A percentile compares a stretch with the other conserved stretches of the same genome.
phyloP scores from a whole-genome alignment of 2,888 invertebrate genomes.

The Hirtodrosophila alboralis region DNA sequence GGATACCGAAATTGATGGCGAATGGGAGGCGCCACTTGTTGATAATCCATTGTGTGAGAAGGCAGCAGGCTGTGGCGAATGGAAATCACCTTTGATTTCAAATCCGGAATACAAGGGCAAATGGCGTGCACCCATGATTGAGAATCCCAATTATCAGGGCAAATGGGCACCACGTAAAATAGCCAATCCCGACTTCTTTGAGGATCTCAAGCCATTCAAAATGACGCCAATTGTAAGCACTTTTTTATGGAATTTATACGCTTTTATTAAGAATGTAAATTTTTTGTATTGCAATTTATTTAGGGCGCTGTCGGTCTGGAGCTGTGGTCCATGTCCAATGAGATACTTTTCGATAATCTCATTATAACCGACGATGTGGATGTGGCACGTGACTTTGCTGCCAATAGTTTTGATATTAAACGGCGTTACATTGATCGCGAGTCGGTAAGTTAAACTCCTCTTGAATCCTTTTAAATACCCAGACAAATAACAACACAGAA shows the following conservation, averaged over 20 bases:
- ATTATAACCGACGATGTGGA: conserved; percentile 93
- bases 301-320: conserved; percentile 97
- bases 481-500: no score
- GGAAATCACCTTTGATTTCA: conserved; percentile 92
- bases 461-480: no score
- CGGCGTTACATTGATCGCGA: conserved; percentile 91
- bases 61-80: conserved; percentile 95
- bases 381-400: conserved; percentile 92
- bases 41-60: conserved; percentile 93
- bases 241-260: background rate
- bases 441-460: conserved; percentile 87
- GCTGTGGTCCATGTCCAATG: conserved; percentile 98
- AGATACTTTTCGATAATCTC: conserved; percentile 97
- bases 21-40: conserved; percentile 97
- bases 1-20: conserved; percentile 99
- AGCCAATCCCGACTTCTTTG: conserved; percentile 96
- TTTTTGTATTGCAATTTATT: conserved; percentile 41
- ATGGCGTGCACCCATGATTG: conserved; percentile 95
- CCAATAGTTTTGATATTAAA: conserved; percentile 93
- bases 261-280: background rate
- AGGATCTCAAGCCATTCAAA: conserved; percentile 94
- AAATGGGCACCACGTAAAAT: conserved; percentile 96
- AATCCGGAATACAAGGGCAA: conserved; percentile 97
- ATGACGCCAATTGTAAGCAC: conserved; percentile 94
- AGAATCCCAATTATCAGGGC: conserved; percentile 97